Conservation (phyloP, 2,888 invertebrate genomes). For the Sinelater perroti region DNA sequence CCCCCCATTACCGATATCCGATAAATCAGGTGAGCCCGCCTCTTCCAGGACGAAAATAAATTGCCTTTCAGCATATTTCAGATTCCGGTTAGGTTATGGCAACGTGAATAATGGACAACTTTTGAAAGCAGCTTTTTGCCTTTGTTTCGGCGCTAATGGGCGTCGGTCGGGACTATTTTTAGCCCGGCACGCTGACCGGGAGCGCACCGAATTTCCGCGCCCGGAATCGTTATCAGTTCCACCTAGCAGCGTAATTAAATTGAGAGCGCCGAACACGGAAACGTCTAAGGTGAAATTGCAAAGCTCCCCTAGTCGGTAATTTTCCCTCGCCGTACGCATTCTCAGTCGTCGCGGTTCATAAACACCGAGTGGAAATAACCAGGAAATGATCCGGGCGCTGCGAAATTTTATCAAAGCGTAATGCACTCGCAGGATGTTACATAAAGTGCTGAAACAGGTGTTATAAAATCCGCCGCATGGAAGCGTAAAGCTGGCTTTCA, state of each 20-base stretch:
- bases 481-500: no score
- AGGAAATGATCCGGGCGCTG: no score
- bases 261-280: neutral
- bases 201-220: no score
- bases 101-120: no score
- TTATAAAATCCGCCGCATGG: no score
- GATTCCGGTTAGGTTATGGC: neutral
- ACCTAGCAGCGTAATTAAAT: neutral
- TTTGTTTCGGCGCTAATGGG: no score
- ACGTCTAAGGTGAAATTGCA: constrained; percentile 7
- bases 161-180: no score
- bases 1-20: neutral
- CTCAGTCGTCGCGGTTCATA: neutral
- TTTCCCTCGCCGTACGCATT: constrained; percentile 4
- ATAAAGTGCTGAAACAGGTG: no score
- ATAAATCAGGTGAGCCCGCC: neutral
- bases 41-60: neutral
- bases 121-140: neutral
- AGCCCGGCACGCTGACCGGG: no score
- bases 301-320: constrained; percentile 5
- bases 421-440: no score
- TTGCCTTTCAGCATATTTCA: constrained; percentile 1
- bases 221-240: neutral
- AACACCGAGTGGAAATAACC: constrained; percentile 2
- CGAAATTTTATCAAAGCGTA: no score